Conservation (phyloP, 2,888 invertebrate species). For the Dione juno region DNA sequence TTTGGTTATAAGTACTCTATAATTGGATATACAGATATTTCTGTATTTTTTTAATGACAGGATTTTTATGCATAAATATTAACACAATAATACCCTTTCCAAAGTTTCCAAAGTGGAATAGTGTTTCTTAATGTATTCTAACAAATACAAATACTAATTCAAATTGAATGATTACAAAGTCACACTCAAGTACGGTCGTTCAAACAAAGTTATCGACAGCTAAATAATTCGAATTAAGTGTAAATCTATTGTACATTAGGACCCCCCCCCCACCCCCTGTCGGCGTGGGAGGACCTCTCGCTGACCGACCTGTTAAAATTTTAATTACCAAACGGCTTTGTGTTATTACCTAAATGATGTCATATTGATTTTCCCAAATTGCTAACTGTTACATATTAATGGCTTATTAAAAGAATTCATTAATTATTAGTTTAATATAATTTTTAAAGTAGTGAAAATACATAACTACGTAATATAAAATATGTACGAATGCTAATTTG, state of each 20-base stretch:
- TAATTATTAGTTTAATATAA: no score
- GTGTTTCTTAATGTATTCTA: constrained; percentile 1
- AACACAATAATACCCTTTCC: neutral
- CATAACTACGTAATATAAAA: neutral
- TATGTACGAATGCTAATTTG: neutral
- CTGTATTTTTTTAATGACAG: neutral
- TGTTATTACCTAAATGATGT: constrained; percentile 71
- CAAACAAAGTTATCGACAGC: constrained; percentile 65
- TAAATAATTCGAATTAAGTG: constrained; percentile 69
- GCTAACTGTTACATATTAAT: constrained; percentile 34
- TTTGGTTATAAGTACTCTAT: neutral
- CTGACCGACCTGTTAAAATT: constrained; percentile 79
- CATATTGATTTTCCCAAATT: constrained; percentile 62
- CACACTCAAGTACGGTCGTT: constrained; percentile 51
- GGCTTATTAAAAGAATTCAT: constrained; percentile 34
- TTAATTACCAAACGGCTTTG: constrained; percentile 74
- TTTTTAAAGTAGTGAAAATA: no score
- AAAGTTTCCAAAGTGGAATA: neutral
- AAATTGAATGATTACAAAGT: constrained; percentile 39
- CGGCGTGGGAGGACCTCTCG: constrained; percentile 49
- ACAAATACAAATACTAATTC: constrained; percentile 21
- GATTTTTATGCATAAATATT: neutral
- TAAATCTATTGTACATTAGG: constrained; percentile 62
- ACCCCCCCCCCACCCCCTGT: constrained; percentile 49
- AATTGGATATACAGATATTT: neutral